These are phyloP conservation scores for Argyresthia albistria DNA, from an alignment of 2,888 invertebrate genomes.

Conservation along the genomic window DNA sequence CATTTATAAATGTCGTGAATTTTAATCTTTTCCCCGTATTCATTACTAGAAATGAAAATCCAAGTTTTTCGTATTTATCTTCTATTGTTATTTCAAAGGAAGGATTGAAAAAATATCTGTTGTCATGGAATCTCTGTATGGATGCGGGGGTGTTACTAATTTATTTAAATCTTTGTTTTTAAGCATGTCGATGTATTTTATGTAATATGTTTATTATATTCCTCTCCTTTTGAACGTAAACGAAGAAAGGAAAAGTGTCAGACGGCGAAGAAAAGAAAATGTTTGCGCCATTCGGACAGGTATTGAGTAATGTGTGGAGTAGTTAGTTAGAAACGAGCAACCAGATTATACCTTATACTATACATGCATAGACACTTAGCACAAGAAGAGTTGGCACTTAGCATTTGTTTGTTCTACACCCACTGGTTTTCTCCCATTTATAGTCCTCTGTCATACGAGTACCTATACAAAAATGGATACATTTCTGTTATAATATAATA, in stretches of 20 bases:
- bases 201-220: slow-evolving; percentile 12
- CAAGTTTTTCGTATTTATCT: no score
- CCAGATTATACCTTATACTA: not conserved
- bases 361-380: no score
- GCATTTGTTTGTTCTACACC: no score
- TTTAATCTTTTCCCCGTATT: not conserved
- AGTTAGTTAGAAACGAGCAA: not conserved
- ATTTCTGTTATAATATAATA: no score
- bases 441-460: no score
- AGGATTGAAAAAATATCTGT: no score
- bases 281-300: slow-evolving; percentile 88
- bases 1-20: not conserved
- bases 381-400: no score
- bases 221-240: slow-evolving; percentile 24
- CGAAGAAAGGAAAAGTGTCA: slow-evolving; percentile 83
- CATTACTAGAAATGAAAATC: no score
- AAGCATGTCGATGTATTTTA: not conserved
- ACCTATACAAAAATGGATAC: no score
- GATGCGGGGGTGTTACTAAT: not conserved
- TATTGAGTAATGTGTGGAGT: slow-evolving; percentile 37
- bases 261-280: slow-evolving; percentile 83
- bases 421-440: no score
- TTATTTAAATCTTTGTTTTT: not conserved
- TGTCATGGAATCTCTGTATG: no score
- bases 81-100: no score